A percentile compares a stretch with the other conserved stretches of the same genome.
These are phyloP conservation scores for Scaptomyza reducta DNA, from an alignment of 2,888 invertebrate species.

Conservation along the genomic window DNA sequence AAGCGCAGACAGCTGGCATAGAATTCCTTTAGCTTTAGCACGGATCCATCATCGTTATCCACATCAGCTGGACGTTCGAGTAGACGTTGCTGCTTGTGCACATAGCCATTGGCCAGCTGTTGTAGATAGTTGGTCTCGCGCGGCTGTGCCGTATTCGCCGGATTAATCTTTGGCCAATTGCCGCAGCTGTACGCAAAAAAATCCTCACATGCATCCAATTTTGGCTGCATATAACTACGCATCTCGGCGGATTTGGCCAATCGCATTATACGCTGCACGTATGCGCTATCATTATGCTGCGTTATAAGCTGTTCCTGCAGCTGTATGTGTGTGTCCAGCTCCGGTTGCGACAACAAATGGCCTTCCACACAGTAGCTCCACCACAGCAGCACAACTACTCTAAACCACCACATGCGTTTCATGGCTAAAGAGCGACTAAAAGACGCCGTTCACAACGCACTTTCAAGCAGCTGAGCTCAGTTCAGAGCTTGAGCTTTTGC, in stretches of 20 bases:
- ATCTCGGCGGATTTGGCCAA: slow-evolving; percentile 80
- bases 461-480: slow-evolving; percentile 29
- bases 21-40: slow-evolving; percentile 74
- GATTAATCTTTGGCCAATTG: slow-evolving; percentile 80
- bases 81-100: slow-evolving; percentile 72
- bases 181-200: slow-evolving; percentile 81
- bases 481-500: slow-evolving; percentile 27
- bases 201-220: slow-evolving; percentile 75
- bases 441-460: slow-evolving; percentile 52
- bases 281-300: slow-evolving; percentile 68
- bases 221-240: slow-evolving; percentile 77
- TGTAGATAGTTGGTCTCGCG: slow-evolving; percentile 75
- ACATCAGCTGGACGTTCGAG: slow-evolving; percentile 58
- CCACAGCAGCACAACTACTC: slow-evolving; percentile 28
- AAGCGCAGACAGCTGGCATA: slow-evolving; percentile 76
- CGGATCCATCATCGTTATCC: slow-evolving; percentile 49
- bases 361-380: slow-evolving; percentile 25
- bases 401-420: slow-evolving; percentile 46
- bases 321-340: slow-evolving; percentile 63
- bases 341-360: slow-evolving; percentile 47
- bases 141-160: slow-evolving; percentile 62
- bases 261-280: slow-evolving; percentile 76
- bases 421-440: slow-evolving; percentile 57
- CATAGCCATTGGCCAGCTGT: slow-evolving; percentile 65
- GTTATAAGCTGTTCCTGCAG: slow-evolving; percentile 68